Conservation (phyloP, 2,113 vertebrate species). For the Osmerus eperlanus region DNA sequence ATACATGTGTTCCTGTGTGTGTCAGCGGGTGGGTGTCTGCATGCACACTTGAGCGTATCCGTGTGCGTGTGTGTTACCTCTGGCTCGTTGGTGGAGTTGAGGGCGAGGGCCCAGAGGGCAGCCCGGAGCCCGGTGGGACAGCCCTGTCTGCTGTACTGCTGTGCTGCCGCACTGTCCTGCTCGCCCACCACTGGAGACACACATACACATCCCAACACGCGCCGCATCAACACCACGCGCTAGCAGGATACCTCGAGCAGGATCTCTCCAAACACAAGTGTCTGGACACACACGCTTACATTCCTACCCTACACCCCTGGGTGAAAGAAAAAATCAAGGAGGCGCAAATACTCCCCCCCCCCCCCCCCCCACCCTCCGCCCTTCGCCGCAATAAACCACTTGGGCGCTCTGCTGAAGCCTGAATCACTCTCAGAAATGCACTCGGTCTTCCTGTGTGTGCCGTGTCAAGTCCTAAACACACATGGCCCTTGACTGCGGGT, state of each 20-base stretch:
- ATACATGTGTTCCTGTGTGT: too few relatives aligned
- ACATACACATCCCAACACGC: neutral
- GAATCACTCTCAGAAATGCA: neutral
- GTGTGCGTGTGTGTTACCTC: conserved; percentile 74
- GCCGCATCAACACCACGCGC: neutral
- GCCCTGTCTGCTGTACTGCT: conserved; percentile 92
- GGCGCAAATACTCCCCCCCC: too few relatives aligned
- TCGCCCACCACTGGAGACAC: conserved; percentile 78
- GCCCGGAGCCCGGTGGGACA: conserved; percentile 90
- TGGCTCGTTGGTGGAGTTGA: conserved; percentile 86
- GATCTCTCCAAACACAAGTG: neutral
- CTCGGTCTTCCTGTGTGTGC: conserved; percentile 27
- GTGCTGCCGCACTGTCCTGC: conserved; percentile 91
- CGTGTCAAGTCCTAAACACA: conserved; percentile 43
- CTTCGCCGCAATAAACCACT: too few relatives aligned
- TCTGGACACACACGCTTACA: neutral
- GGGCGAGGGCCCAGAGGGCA: conserved; percentile 90
- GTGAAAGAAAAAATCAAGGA: too few relatives aligned
- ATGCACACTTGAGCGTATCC: conserved; percentile 4
- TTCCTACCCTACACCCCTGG: too few relatives aligned
- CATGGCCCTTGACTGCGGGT: conserved; percentile 36
- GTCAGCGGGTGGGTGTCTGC: neutral
- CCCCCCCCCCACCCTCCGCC: too few relatives aligned
- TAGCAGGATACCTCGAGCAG: neutral
- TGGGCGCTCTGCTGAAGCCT: neutral